A percentile compares a stretch with the other conserved stretches of the same genome.
phyloP scores from a whole-genome alignment of 2,113 vertebrate genomes.

The Corynorhinus townsendii region DNA sequence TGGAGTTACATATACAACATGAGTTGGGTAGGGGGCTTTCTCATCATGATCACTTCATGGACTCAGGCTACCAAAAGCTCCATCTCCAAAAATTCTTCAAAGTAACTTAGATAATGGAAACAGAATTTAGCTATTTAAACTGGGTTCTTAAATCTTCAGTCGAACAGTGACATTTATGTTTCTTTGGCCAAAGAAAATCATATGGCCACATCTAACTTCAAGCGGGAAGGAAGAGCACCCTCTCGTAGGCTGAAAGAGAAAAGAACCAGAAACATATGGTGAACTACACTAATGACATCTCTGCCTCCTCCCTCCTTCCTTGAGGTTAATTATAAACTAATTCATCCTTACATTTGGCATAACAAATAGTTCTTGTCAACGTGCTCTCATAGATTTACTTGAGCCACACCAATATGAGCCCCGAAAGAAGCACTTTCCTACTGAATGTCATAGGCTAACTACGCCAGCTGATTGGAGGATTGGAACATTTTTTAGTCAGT shows the following conservation, averaged over 20 bases:
- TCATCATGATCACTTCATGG: not conserved
- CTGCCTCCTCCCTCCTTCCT: not conserved
- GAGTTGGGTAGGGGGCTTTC: not conserved
- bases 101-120: not conserved
- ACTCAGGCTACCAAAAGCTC: not conserved
- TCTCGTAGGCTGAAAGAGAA: not conserved
- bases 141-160: not conserved
- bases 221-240: not conserved
- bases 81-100: not conserved
- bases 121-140: not conserved
- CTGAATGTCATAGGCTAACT: constrained; percentile 10
- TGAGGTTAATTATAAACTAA: not conserved
- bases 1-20: not conserved
- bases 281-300: not conserved
- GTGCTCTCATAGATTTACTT: not conserved
- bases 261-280: not conserved
- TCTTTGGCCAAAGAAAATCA: not conserved
- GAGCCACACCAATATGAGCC: constrained; percentile 43
- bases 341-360: not conserved
- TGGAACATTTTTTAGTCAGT: constrained; percentile 38
- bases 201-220: not conserved
- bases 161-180: not conserved
- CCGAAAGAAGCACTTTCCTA: constrained; percentile 17
- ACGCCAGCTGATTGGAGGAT: constrained; percentile 51
- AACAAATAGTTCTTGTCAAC: not conserved